phyloP scores from a whole-genome alignment of 1,140 invertebrate genomes.

The Leptinotarsa undecemlineata region DNA sequence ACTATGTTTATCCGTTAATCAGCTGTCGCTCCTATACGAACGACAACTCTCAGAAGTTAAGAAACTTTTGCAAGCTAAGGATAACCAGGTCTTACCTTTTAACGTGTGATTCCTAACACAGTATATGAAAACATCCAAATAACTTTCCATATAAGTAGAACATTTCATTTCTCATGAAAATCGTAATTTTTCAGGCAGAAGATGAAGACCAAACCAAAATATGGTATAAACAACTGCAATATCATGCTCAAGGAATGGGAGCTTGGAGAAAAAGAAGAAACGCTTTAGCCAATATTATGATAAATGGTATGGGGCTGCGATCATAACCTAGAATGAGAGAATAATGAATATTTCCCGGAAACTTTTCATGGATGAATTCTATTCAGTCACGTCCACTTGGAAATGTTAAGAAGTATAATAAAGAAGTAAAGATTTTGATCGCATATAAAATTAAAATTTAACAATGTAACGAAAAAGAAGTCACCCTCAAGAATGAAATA shows the following conservation, averaged over 20 bases:
- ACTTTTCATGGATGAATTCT: too few species aligned
- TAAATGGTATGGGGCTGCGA: slow-evolving; percentile 75
- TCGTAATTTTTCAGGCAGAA: slow-evolving; percentile 72
- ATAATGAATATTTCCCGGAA: background rate
- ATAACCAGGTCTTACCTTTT: too few species aligned
- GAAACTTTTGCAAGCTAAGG: too few species aligned
- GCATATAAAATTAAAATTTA: background rate
- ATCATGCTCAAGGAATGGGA: slow-evolving; percentile 87
- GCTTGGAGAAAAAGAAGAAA: slow-evolving; percentile 88
- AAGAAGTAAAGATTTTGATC: background rate
- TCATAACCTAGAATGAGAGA: slow-evolving; percentile 44
- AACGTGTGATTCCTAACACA: too few species aligned
- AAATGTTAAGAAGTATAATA: background rate
- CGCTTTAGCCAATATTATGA: slow-evolving; percentile 94
- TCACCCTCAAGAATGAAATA: too few species aligned
- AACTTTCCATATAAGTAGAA: too few species aligned
- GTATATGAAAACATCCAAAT: too few species aligned
- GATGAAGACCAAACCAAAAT: slow-evolving; percentile 79
- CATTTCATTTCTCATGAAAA: too few species aligned
- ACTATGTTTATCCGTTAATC: too few species aligned
- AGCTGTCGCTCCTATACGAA: too few species aligned
- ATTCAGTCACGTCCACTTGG: background rate
- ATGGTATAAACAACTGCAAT: slow-evolving; percentile 88
- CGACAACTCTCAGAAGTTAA: too few species aligned
- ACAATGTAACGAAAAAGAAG: background rate